A percentile compares a stretch with the other conserved stretches of the same genome.
Evolutionary conservation across 2,888 invertebrate species (phyloP).

Genomic region (Nemotelus nigrinus): DNA sequence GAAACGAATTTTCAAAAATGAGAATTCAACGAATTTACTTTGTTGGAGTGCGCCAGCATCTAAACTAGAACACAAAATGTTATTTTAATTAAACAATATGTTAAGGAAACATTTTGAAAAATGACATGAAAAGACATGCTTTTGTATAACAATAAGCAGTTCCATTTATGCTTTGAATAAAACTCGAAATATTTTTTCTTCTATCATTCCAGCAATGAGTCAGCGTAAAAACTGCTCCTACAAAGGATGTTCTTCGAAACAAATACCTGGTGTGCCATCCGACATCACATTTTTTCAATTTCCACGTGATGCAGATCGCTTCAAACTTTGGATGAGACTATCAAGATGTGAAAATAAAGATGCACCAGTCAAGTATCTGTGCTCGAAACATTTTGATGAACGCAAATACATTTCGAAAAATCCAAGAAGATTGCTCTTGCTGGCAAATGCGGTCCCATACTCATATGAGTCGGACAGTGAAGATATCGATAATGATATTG

Average conservation of each 20-base stretch:
- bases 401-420: constrained; percentile 48
- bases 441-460: constrained; percentile 46
- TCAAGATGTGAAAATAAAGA: constrained; percentile 41
- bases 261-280: not conserved
- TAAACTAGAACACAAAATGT: no score
- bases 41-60: no score
- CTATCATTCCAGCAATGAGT: constrained; percentile 28
- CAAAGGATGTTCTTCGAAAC: constrained; percentile 44
- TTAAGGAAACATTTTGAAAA: no score
- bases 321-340: constrained; percentile 43
- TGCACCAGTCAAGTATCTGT: constrained; percentile 41
- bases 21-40: no score
- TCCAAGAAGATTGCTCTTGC: constrained; percentile 46
- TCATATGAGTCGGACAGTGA: constrained; percentile 42
- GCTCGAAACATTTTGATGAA: constrained; percentile 50
- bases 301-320: constrained; percentile 40
- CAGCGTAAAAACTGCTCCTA: constrained; percentile 44
- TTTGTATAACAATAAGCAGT: no score
- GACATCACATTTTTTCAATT: constrained; percentile 48
- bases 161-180: no score
- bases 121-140: no score
- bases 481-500: constrained; percentile 41
- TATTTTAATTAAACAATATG: no score
- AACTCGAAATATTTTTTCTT: no score
- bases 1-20: no score